Base-by-base conservation (phyloP, 2,113 vertebrate species). In the Melanerpes formicivorus region DNA sequence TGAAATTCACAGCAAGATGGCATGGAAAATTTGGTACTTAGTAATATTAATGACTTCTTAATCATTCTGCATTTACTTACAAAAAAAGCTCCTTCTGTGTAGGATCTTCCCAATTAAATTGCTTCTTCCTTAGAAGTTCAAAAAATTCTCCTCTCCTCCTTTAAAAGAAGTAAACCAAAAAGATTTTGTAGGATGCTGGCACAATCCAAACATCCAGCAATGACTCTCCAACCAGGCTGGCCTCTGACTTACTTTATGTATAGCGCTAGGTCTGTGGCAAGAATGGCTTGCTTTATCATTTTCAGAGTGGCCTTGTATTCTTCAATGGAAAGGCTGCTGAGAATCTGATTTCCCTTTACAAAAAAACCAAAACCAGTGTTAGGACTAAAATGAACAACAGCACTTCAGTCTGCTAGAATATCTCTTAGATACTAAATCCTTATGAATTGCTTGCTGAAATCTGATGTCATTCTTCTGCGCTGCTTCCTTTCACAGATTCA, bases 241-340 rank as follows among this genome's bases (percentile, higher is more conserved):
- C 71, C 59, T 80, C 34, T 93, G 80, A 98, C 99, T 97, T 98
- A 99, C 99, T 99, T 99, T 96, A 99, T 99, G 93, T 99, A 99
- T 40, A 99, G 96, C 26, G 99, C 99, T 34, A 99, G 97, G 95
- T 99, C 99, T 23, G 99, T 99, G 88, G 99, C 98, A 95, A 99
- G 98, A 97, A 99, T 99, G 73, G 99, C 98, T 93, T 98, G 98
- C 97, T 99, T 99, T 90, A 99, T 99, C 97, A 99, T 99, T 97
- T 98, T 99, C 98, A 99, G 85, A 10, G 98, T 98, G 91, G 97
- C 85, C 97, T 98, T 99, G 96, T 99, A 99, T 94, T 99, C 99
- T 34, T 99, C 98, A 87, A 99, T 98, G 87, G 99, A 99, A 87
- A 99, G 99, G 59, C 96, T 94, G 59, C 99, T 98, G 88, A 99